Evolutionary conservation across 2,113 vertebrate genomes (phyloP).

Genomic region (Leucopternis melanops): DNA sequence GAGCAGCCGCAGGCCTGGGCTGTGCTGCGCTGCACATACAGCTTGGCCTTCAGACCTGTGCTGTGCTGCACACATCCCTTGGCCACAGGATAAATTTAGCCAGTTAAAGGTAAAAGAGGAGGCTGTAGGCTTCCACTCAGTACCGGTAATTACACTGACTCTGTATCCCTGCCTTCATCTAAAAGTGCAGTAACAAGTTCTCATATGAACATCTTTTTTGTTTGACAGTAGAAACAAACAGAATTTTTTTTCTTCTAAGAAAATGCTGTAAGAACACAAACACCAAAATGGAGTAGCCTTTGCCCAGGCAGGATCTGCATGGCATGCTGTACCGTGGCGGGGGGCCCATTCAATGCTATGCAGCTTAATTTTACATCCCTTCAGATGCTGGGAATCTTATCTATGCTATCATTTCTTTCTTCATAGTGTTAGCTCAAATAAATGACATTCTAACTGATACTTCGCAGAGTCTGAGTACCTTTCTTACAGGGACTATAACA

Average conservation of each 20-base stretch:
- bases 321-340: neutral
- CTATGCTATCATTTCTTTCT: neutral
- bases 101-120: neutral
- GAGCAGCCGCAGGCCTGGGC: neutral
- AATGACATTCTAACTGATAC: neutral
- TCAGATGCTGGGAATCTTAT: too few species aligned
- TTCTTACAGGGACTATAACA: neutral
- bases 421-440: neutral
- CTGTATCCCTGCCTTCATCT: too few species aligned
- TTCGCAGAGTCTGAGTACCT: too few species aligned
- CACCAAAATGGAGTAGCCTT: neutral
- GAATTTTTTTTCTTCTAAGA: neutral
- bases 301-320: neutral
- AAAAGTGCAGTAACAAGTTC: neutral
- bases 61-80: neutral
- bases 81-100: neutral
- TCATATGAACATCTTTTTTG: neutral
- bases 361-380: too few species aligned
- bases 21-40: neutral
- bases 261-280: neutral
- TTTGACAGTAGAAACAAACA: neutral
- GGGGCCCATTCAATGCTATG: neutral
- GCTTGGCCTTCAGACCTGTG: neutral
- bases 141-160: too few species aligned
- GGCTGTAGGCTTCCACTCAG: neutral